phyloP scores from a whole-genome alignment of 2,888 invertebrate species.

The Schizotus pectinicornis region DNA sequence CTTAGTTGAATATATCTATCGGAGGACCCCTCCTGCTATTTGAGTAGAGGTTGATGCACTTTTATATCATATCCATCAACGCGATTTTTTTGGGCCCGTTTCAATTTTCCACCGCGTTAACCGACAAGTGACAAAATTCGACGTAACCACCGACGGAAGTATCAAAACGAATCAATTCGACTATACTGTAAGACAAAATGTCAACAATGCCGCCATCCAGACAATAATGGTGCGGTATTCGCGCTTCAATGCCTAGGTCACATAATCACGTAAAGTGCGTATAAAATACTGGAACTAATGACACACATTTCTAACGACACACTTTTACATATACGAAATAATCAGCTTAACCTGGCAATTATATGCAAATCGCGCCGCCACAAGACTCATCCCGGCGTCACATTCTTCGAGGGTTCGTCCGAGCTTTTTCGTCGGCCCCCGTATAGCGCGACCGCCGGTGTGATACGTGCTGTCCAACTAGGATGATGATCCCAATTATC shows the following conservation, averaged over 20 bases:
- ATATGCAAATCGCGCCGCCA: constrained; percentile 10
- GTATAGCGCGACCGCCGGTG: constrained; percentile 8
- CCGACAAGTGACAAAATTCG: too few relatives aligned
- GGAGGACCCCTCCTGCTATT: constrained; percentile 26
- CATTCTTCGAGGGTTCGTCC: too few relatives aligned
- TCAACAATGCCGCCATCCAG: constrained; percentile 38
- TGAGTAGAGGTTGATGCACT: constrained; percentile 31
- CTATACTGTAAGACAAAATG: constrained; percentile 31
- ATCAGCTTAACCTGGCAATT: constrained; percentile 6
- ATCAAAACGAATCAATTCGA: constrained; percentile 39
- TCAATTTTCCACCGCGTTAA: constrained; percentile 7
- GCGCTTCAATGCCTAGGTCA: constrained; percentile 49
- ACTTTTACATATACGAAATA: constrained; percentile 20
- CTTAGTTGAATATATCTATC: constrained; percentile 25
- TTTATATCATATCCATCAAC: constrained; percentile 16
- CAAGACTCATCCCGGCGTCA: too few relatives aligned
- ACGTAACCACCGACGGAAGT: constrained; percentile 22
- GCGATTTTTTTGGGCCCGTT: background rate
- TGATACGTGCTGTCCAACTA: constrained; percentile 32
- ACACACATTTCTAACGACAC: constrained; percentile 24
- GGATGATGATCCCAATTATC: constrained; percentile 54
- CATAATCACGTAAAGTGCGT: constrained; percentile 35
- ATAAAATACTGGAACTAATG: constrained; percentile 20
- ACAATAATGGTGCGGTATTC: constrained; percentile 45
- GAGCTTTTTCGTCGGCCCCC: constrained; percentile 11